Base-by-base conservation (phyloP, 2,888 invertebrate genomes). In the Unio pictorum region DNA sequence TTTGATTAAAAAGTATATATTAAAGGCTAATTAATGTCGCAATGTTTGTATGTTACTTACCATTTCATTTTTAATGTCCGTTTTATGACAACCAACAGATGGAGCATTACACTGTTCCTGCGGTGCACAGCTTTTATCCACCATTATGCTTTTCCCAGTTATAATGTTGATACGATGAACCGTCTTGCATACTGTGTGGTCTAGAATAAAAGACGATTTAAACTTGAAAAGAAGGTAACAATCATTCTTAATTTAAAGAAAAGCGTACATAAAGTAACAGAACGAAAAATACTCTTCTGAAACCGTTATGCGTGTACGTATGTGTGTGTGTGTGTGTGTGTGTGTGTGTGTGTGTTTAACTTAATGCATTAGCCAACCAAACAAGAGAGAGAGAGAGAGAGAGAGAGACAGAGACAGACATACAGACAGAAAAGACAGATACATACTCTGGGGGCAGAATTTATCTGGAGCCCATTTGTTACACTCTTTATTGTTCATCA, bases 121-220 rank as follows among this genome's bases (percentile, higher is more conserved):
- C 76, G 92, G 92, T 28, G 92, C 92, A 85, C 93, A 93, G 86
- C 93, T 92, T 88, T 93, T 93, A 90, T 93, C 92, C 76, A 93
- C 93, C 86, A 93, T 89, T 68, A 93, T 92, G 85, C 93, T 93
- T 73, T 92, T 91, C n/a, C 93, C 93, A 3, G 76, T 76, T 8
- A 34, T 54, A 26, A 55, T 64, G 66, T 75, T 70, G 34, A 82
- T 69, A 55, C 69, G 72, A 69, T 82, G 81, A 20, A 77, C 73
- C 11, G 81, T 79, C 79, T 78, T 75, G 59, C 23, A 23, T 23
- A 23, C 23, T 23, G 23, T 23, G 23, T 23, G 23, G 23, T 23
- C 23, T 23, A 23, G 23, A 23, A 23, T 23, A 23, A 23, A 23
- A 23, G 23, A 23, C 23, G 23, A 23, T 23, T 23, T 23, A 23